These are phyloP conservation scores for Abscondita cerata DNA, from an alignment of 2,888 invertebrate species.

Conservation along the genomic window DNA sequence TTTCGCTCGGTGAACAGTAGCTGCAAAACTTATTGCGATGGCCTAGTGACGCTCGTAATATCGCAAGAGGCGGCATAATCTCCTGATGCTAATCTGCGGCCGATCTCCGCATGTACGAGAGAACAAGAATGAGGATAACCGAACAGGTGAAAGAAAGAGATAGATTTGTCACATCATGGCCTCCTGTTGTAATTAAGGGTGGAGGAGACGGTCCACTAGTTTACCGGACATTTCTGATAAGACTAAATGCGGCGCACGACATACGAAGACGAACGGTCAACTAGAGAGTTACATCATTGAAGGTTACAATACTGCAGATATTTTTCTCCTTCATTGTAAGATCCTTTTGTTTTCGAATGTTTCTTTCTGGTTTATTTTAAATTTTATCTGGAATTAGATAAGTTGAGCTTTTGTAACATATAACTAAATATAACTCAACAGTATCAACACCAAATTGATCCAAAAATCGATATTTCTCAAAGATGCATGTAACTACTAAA, in stretches of 20 bases:
- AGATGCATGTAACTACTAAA: no score
- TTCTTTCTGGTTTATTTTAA: no score
- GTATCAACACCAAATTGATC: no score
- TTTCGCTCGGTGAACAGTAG: slow-evolving; percentile 38
- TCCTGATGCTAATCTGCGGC: slow-evolving; percentile 45
- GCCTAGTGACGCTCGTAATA: slow-evolving; percentile 46
- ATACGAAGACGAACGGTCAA: slow-evolving; percentile 33
- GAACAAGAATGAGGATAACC: slow-evolving; percentile 25
- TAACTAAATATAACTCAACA: no score
- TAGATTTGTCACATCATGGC: slow-evolving; percentile 39
- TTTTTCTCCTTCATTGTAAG: not conserved
- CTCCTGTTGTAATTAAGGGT: slow-evolving; percentile 41
- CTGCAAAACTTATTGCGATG: slow-evolving; percentile 41
- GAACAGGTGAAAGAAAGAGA: slow-evolving; percentile 36
- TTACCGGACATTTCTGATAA: slow-evolving; percentile 38
- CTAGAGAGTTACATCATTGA: slow-evolving; percentile 18
- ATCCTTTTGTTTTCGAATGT: no score
- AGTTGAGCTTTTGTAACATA: no score
- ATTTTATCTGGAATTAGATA: no score
- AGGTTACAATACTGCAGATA: not conserved
- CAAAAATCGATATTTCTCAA: no score
- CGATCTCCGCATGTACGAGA: slow-evolving; percentile 36
- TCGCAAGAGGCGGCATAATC: slow-evolving; percentile 47
- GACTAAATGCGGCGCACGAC: slow-evolving; percentile 32
- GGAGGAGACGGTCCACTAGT: slow-evolving; percentile 39